A percentile compares a stretch with the other conserved stretches of the same genome.
Evolutionary conservation across 2,113 vertebrate species (phyloP).

Genomic region (Muscicapa adusta): DNA sequence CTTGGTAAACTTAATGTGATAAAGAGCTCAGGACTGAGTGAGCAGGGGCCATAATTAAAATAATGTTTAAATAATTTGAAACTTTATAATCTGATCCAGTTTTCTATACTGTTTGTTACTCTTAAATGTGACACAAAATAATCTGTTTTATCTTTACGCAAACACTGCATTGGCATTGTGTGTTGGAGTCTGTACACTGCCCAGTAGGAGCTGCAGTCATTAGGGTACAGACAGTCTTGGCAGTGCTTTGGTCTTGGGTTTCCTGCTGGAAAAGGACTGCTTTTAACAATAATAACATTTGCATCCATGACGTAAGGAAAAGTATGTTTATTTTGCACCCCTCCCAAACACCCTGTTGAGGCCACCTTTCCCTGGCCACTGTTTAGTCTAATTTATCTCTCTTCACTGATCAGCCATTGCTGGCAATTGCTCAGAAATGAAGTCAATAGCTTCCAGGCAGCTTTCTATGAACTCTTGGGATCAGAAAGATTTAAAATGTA

Average conservation of each 20-base stretch:
- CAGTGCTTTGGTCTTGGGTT: neutral
- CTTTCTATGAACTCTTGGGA: neutral
- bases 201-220: neutral
- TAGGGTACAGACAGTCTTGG: neutral
- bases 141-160: neutral
- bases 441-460: neutral
- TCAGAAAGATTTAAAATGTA: neutral
- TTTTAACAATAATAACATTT: neutral
- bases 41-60: neutral
- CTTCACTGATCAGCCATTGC: neutral
- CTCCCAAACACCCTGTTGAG: neutral
- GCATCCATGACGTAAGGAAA: neutral
- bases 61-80: neutral
- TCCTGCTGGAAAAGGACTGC: neutral
- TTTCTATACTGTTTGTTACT: neutral
- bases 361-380: neutral
- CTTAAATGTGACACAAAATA: neutral
- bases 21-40: neutral
- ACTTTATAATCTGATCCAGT: neutral
- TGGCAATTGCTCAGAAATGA: neutral
- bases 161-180: accelerated
- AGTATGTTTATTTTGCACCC: neutral
- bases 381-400: neutral
- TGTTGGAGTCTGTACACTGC: neutral
- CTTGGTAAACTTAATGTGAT: neutral